A percentile compares a stretch with the other conserved stretches of the same genome.
These are phyloP conservation scores for Garra rufa DNA, from an alignment of 2,113 vertebrate genomes.

Conservation along the genomic window DNA sequence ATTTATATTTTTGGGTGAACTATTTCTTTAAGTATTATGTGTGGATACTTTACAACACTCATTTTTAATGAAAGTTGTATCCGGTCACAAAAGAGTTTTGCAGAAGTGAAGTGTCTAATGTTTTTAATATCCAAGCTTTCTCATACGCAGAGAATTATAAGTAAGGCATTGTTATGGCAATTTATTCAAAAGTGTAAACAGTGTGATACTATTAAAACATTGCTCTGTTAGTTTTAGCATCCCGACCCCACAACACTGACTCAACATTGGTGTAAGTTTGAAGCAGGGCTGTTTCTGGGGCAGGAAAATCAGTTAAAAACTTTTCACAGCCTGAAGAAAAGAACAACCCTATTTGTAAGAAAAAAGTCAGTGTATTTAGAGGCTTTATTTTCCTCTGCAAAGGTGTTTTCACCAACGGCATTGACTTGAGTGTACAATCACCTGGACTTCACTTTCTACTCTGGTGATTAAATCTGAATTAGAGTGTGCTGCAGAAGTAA, in stretches of 20 bases:
- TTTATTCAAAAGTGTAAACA: not conserved
- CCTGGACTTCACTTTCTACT: conserved; percentile 27
- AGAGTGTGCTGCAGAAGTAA: conserved; percentile 52
- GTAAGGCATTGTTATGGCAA: not conserved
- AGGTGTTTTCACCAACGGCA: conserved; percentile 13
- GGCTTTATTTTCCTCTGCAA: conserved; percentile 34
- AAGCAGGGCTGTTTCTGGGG: not conserved
- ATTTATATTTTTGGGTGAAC: not conserved
- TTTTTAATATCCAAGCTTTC: not conserved
- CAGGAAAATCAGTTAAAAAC: not conserved
- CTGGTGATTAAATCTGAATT: conserved; percentile 62
- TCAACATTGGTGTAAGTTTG: not conserved
- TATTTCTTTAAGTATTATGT: not conserved
- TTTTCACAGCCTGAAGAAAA: not conserved
- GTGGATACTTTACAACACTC: not conserved
- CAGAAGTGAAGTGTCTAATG: not conserved
- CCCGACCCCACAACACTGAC: not conserved
- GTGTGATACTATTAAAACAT: not conserved
- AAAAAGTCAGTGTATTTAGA: conserved; percentile 41
- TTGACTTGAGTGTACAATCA: conserved; percentile 25
- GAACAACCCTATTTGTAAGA: not conserved
- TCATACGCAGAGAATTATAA: not conserved
- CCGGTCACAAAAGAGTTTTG: not conserved
- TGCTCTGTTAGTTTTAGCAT: not conserved
- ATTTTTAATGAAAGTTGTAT: not conserved